Evolutionary conservation across 2,797 vertebrate species (phyloP).

Genomic region (Pangasius krempfi): DNA sequence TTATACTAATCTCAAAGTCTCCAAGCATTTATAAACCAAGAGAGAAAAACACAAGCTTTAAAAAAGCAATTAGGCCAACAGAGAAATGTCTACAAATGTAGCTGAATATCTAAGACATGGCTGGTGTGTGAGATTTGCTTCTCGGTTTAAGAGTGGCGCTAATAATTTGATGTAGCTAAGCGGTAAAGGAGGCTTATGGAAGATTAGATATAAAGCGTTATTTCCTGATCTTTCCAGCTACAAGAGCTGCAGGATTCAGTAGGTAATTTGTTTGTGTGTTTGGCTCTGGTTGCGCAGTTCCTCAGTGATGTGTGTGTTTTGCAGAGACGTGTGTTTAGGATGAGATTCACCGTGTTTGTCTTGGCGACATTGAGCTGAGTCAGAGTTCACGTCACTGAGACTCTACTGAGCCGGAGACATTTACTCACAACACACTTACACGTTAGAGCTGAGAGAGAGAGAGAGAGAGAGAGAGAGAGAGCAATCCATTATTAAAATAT

Average conservation of each 20-base stretch:
- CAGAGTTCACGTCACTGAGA: not conserved
- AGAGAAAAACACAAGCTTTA: not conserved
- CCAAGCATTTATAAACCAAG: not conserved
- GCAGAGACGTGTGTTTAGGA: not conserved
- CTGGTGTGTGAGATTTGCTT: not conserved
- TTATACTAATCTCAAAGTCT: not conserved
- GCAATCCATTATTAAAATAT: not conserved
- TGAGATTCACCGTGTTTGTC: not conserved
- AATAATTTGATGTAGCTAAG: not conserved
- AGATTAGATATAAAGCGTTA: not conserved
- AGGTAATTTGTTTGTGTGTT: not conserved
- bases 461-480: not conserved
- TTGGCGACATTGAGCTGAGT: not conserved
- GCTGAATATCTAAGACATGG: not conserved
- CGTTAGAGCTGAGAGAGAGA: not conserved
- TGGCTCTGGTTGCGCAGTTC: not conserved
- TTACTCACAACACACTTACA: not conserved
- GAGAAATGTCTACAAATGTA: not conserved
- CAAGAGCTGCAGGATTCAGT: not conserved
- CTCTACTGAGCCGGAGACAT: not conserved
- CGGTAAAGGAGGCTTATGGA: not conserved
- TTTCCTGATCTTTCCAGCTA: not conserved
- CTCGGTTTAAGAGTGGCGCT: not conserved
- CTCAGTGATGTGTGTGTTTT: not conserved
- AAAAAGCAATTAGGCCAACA: not conserved